phyloP scores from a whole-genome alignment of 2,888 invertebrate species.

The Coleophora flavipennella region DNA sequence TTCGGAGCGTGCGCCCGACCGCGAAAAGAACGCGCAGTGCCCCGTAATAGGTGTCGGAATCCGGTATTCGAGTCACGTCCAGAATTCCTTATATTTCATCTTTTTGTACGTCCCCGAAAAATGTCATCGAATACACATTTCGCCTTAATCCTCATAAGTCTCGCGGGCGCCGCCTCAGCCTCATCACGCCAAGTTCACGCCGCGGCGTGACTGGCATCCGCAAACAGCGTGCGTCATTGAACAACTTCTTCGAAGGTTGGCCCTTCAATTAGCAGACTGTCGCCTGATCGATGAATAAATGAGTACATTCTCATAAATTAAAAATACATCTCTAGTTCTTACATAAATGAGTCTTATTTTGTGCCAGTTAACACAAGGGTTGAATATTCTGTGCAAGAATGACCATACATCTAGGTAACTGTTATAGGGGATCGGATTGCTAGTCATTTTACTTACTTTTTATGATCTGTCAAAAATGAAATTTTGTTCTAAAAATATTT shows the following conservation, averaged over 20 bases:
- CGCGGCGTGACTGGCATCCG: slow-evolving; percentile 53
- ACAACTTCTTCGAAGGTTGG: slow-evolving; percentile 14
- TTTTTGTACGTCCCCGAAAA: slow-evolving; percentile 68
- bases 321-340: too few relatives aligned
- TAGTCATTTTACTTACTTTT: too few relatives aligned
- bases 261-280: slow-evolving; percentile 42
- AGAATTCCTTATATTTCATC: slow-evolving; percentile 72
- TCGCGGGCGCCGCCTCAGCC: slow-evolving; percentile 36
- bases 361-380: too few relatives aligned
- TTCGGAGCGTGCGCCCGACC: slow-evolving; percentile 61
- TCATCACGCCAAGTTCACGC: slow-evolving; percentile 44
- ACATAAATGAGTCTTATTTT: too few relatives aligned
- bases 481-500: too few relatives aligned
- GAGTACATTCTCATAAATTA: too few relatives aligned
- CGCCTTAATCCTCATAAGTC: slow-evolving; percentile 71
- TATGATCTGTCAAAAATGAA: too few relatives aligned
- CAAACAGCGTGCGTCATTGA: slow-evolving; percentile 32
- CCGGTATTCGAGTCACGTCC: slow-evolving; percentile 66
- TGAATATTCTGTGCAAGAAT: too few relatives aligned
- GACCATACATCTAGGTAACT: too few relatives aligned
- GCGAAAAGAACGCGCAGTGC: slow-evolving; percentile 61
- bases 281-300: slow-evolving; percentile 24
- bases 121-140: slow-evolving; percentile 74
- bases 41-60: slow-evolving; percentile 66
- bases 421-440: too few relatives aligned